Evolutionary conservation across 2,113 vertebrate species (phyloP), one percentile per base, ranked within the genome.

Genomic region (Callionymus lyra): DNA sequence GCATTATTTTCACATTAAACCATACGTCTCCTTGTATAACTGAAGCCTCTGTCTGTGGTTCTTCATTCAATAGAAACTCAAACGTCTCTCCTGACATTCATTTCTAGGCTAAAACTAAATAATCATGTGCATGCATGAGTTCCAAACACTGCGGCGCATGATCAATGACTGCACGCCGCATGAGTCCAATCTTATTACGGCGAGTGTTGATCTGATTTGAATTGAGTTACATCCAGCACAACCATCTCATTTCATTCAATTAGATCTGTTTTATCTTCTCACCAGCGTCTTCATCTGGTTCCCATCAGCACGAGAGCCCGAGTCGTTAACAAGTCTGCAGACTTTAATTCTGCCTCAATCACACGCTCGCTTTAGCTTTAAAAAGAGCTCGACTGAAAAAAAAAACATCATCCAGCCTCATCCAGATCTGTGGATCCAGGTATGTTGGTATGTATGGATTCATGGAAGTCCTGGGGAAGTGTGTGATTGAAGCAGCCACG

Each of bases 251-350:
- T 44, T 32, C 51, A 57, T 38, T 51, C 46, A 51, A 53, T 66
- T 57, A 42, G 53, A 63, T 51, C 39, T 2, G 38, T 64, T 59
- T 44, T 4, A 54, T 63, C 42, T 69, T 39, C n/a, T 58, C 18
- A 67, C 63, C 63, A 50, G 42, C 19, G 44, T 70, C 57, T 54
- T 47, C 47, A 60, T 63, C 47, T 66, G 53, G 14, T 38, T 58
- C 56, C 51, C 47, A 60, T 58, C 50, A 50, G 45, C 44, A 36
- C 35, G 17, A 13, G 14, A 34, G 43, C 34, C 14, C n/a, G 34
- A 32, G 35, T 34, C 27, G 12, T 60, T 65, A 41, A 45, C 39
- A 58, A 46, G n/a, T n/a, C n/a, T n/a, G n/a, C n/a, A n/a, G n/a
- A n/a, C n/a, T n/a, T n/a, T n/a, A n/a, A n/a, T n/a, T n/a, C 17